These are phyloP conservation scores for Nannoperca australis DNA, from an alignment of 2,797 vertebrate species.

Conservation along the genomic window DNA sequence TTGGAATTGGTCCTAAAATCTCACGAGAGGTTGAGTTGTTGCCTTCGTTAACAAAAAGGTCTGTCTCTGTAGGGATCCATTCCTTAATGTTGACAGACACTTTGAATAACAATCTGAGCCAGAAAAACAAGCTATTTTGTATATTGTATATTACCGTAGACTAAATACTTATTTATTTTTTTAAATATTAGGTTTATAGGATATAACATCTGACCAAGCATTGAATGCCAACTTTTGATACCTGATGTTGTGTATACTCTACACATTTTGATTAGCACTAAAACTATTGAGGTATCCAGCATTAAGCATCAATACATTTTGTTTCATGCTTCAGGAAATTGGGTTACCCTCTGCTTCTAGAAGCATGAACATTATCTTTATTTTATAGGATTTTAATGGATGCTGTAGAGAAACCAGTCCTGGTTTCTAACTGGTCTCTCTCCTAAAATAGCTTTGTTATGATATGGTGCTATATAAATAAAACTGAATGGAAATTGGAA, in stretches of 20 bases:
- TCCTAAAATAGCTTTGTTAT: too few species aligned
- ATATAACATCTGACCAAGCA: neutral
- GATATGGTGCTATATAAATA: too few species aligned
- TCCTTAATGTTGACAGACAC: too few species aligned
- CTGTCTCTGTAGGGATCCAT: too few species aligned
- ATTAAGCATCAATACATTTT: neutral
- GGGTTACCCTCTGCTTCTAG: neutral
- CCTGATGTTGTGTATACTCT: neutral
- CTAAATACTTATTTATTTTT: neutral
- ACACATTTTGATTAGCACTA: neutral
- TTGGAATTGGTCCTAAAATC: too few species aligned
- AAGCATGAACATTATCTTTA: neutral
- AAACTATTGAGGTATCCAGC: neutral
- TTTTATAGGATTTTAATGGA: slow-evolving; percentile 1
- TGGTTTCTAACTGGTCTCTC: neutral
- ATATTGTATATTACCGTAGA: too few species aligned
- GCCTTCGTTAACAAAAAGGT: too few species aligned
- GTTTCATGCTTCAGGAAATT: slow-evolving; percentile 9
- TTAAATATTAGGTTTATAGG: neutral
- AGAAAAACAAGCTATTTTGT: too few species aligned
- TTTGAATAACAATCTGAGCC: too few species aligned
- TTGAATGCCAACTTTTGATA: neutral
- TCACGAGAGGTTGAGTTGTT: too few species aligned
- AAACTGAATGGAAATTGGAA: too few species aligned
- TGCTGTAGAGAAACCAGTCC: slow-evolving; percentile 2